Evolutionary conservation across 2,888 invertebrate genomes (phyloP), one percentile per base, ranked within the genome.

Genomic region (Falcaria lacertinaria): DNA sequence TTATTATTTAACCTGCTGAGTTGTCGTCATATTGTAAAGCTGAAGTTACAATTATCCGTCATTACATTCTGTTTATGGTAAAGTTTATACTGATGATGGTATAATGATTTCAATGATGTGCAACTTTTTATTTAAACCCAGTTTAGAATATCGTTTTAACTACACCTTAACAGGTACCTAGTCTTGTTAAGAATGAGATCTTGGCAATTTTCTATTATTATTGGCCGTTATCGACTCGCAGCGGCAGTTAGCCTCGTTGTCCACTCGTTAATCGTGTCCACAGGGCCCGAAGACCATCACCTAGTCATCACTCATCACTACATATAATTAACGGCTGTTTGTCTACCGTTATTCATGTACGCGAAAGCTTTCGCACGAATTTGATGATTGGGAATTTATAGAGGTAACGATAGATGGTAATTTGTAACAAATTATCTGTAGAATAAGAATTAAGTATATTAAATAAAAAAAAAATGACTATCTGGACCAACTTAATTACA

Each of bases 161-260:
- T n/a, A 36, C 11, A 19, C 4, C 6, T 14, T 13, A 13, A 19
- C 7, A 36, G 13, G 35, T 36, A 4, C 2, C 19, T 19, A 13
- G 19, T 36, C 19, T 6, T 13, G 22, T 22, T 22, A 37, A 36
- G 22, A 17, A 4, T 14, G 13, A 8, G 22, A 25, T 37, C 22
- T 8, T 4, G 22, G 37, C 37, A 37, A 37, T 37, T 37, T 37
- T 22, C 47, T 63, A 54, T 71, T 60, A 71, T 71, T 74, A 72
- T 44, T 44, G 52, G 57, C 65, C 57, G 66, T 76, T 72, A 73
- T 59, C 62, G 58, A 50, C 52, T 53, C 57, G 60, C 64, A 57
- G 57, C 52, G 47, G 49, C 69, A 66, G 77, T 80, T 80, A 78
- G 64, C 76, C 75, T 69, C 52, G 53, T 64, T 78, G 57, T 62